Evolutionary conservation across 2,113 vertebrate species (phyloP), one percentile per base, ranked within the genome.

Genomic region (Oncorhynchus masou): DNA sequence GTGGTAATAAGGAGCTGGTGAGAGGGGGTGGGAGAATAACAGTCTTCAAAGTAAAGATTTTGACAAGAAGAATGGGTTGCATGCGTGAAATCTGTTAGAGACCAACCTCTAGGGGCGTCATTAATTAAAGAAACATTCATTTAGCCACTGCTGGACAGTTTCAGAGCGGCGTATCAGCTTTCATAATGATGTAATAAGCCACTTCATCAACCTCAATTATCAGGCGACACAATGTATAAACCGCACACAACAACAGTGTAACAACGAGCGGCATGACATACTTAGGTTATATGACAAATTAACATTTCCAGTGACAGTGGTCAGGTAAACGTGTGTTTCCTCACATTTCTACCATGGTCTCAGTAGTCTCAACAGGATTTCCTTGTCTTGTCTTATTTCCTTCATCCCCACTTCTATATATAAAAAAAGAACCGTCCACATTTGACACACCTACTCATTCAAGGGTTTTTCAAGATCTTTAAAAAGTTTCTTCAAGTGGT

Each of bases 41-140:
- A 77, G 74, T 85, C 84, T 86, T 88, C 85, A 86, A 89, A 91
- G 82, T 73, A 54, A 54, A 69, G 68, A 68, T 24, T 80, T 77
- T 77, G 83, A 89, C 79, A 88, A 84, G 82, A 91, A 88, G 88
- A 86, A 80, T 77, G 65, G 31, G 19, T 22, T 22, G 31, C 60
- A 64, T 69, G 65, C 73, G 79, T 3, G 68, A 49, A 84, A 51
- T 16, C 78, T 74, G 77, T 82, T 76, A 71, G 48, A 64, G 27
- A 66, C 75, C 7, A 74, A 81, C 62, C 83, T 89, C 82, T 59
- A 24, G 68, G 68, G 76, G 77, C 74, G 70, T 82, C 78, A 87
- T 88, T 85, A 87, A 86, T 69, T 78, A 68, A 67, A 60, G 80
- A 85, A 88, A 78, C 76, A 80, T 81, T 34, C 2, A 68, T 70